Evolutionary conservation across 2,797 vertebrate genomes (phyloP).

Genomic region (Acanthurus tractus): DNA sequence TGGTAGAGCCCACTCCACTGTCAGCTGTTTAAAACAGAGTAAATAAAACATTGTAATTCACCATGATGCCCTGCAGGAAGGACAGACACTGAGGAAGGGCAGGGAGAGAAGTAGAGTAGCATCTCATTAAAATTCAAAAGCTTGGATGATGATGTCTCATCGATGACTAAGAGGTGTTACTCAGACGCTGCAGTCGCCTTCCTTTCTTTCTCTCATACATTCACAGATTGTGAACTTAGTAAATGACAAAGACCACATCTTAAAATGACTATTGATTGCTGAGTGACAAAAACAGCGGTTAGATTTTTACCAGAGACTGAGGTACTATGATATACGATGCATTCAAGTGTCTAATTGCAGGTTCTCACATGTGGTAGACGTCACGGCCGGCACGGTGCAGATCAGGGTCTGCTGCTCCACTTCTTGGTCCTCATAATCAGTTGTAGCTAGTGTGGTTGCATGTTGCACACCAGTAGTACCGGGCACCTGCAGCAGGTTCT

Average conservation of each 20-base stretch:
- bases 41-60: conserved; percentile 50
- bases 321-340: background rate
- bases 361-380: conserved; percentile 90
- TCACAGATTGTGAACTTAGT: conserved; percentile 22
- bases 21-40: conserved; percentile 86
- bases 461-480: conserved; percentile 81
- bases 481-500: conserved; percentile 88
- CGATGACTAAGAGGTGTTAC: conserved; percentile 56
- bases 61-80: conserved; percentile 24
- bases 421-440: conserved; percentile 90
- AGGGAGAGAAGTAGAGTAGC: conserved; percentile 31
- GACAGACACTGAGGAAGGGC: conserved; percentile 25
- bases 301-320: background rate
- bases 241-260: no score
- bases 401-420: conserved; percentile 87
- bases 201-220: conserved; percentile 64
- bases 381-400: conserved; percentile 85
- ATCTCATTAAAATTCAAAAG: conserved; percentile 56
- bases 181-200: conserved; percentile 19
- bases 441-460: conserved; percentile 65
- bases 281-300: background rate
- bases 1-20: conserved; percentile 88
- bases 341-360: conserved; percentile 18
- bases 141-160: conserved; percentile 41
- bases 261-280: conserved; percentile 5